phyloP scores from a whole-genome alignment of 2,797 vertebrate species.

The Cottoperca gobio region DNA sequence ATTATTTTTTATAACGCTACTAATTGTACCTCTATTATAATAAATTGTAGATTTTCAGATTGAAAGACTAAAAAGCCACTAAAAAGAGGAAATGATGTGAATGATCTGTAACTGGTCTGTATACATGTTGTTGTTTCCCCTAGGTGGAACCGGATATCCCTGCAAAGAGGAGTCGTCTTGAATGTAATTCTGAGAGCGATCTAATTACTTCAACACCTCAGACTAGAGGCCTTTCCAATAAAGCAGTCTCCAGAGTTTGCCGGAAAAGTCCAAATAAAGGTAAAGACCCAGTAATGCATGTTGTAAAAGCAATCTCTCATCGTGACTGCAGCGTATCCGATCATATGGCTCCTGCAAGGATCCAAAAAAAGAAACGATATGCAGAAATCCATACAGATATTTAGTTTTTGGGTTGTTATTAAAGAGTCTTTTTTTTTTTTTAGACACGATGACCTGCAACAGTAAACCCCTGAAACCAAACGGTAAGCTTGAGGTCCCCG shows the following conservation, averaged over 20 bases:
- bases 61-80: not conserved
- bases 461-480: constrained; percentile 94
- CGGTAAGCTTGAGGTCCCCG: constrained; percentile 90
- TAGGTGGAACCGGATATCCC: constrained; percentile 98
- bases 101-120: not conserved
- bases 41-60: not conserved
- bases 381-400: not conserved
- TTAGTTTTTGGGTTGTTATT: not conserved
- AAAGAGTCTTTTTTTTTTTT: not conserved
- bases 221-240: constrained; percentile 90
- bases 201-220: constrained; percentile 95
- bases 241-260: constrained; percentile 90
- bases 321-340: not conserved
- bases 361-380: not conserved
- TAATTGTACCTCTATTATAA: not conserved
- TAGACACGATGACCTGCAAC: constrained; percentile 91
- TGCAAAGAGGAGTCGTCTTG: constrained; percentile 94
- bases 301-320: not conserved
- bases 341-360: not conserved
- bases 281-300: constrained; percentile 49
- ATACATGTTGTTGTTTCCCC: constrained; percentile 33
- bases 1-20: not conserved
- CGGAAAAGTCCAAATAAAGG: constrained; percentile 95
- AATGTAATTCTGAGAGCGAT: constrained; percentile 91
- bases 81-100: not conserved